Base-by-base conservation (phyloP, 2,797 vertebrate genomes). In the Parambassis ranga region DNA sequence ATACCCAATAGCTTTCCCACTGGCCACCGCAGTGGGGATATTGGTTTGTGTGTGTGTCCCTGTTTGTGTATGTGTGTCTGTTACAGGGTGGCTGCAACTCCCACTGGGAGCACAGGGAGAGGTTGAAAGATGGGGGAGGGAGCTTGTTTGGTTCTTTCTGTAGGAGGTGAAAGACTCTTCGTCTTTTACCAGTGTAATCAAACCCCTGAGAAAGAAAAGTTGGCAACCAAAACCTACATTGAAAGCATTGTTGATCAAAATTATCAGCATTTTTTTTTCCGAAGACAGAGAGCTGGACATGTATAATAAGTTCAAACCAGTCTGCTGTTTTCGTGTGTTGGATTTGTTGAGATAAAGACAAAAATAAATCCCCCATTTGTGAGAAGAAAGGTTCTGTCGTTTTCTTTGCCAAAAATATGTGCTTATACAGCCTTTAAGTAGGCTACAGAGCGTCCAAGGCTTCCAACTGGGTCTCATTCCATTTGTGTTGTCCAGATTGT, bases 191-290 rank as follows among this genome's bases (percentile, higher is more conserved):
- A 32, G 52, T 87, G 89, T 88, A 92, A 91, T 90, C 84, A 83
- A 91, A 87, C 79, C 84, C 78, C 79, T 91, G 90, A 90, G 90
- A 92, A 90, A 68, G 3, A 66, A 72, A 78, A 39, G 66, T 53
- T 79, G 72, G 67, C 37, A 47, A 56, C 41, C 58, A 33, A 27
- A 62, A 15, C 50, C 59, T 41, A 44, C 33, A 46, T 4, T 39
- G 30, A 73, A 72, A 41, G 44, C 42, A 20, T 39, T 65, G 63
- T 57, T 68, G 62, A 42, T 75, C 39, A 69, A 19, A 62, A 73
- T 1, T 30, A 79, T 73, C 58, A 47, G 11, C 27, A 20, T 23
- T 43, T 63, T 23, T 43, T 63, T 51, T 22, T 13, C 13, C 15
- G 10, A 46, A 14, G n/a, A 19, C 4, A 0, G 16, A 55, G 2